Base-by-base conservation (phyloP, 2,113 vertebrate species). In the Thymallus thymallus region DNA sequence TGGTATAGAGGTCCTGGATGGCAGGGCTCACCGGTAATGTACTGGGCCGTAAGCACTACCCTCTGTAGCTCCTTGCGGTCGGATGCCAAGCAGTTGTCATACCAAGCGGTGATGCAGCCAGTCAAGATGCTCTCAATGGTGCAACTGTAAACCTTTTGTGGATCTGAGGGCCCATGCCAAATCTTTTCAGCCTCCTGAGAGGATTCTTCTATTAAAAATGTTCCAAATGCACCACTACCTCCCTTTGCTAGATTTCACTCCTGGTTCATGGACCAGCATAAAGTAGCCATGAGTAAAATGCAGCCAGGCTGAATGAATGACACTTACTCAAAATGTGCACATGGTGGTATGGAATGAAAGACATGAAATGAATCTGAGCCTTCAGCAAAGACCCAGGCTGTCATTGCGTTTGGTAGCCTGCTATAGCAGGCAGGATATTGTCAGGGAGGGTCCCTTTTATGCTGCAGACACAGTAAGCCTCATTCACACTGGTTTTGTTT, bases 301-400 rank as follows among this genome's bases (percentile, higher is more conserved):
- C 88, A 85, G 77, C 70, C 79, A 75, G 77, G 85, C 82, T 77
- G 85, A 88, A 88, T 80, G 70, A 84, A 85, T 82, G n/a, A 45
- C 68, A 41, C 69, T 80, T 3, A 18, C 65, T 77, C 78, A 82
- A 88, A 82, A 84, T 90, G 81, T 85, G 86, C 83, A 76, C 81
- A 85, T 64, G 76, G 66, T 74, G 9, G 45, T 74, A 78, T 77
- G 79, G 82, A 89, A 87, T 88, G 86, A 77, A 79, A 79, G 85
- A 51, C 48, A 51, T 18, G 1, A 51, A 18, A 51, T 16, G 0
- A 51, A 51, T 51, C 3, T 14, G 48, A 51, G 48, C 48, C 3
- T 18, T 51, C 13, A 51, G 48, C 13, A 51, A 3, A 51, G 16
- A 51, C 14, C 16, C 46, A 16, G 46, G 46, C 16, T 51, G 3